Percentiles rank a stretch among this genome's conserved stretches.
Evolutionary conservation across 2,113 vertebrate species (phyloP).

Genomic region (Dasyornis broadbenti): DNA sequence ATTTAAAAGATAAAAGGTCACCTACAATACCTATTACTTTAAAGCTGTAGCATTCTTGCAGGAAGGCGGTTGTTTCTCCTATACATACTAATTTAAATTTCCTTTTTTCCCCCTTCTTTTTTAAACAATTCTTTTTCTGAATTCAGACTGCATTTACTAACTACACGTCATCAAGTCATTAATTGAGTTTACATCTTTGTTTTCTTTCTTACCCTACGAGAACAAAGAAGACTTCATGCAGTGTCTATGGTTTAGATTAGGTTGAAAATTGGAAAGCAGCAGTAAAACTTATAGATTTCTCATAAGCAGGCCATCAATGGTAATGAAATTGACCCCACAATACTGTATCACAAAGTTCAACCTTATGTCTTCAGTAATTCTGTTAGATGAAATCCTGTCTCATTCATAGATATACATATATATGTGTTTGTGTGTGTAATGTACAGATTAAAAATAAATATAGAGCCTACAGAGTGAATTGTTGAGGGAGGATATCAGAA

Average conservation of each 20-base stretch:
- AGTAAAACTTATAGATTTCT: constrained; percentile 56
- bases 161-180: not conserved
- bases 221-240: constrained; percentile 9
- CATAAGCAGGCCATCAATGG: constrained; percentile 36
- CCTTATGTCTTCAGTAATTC: constrained; percentile 37
- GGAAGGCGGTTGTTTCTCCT: constrained; percentile 63
- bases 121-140: not conserved
- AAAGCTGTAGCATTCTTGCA: constrained; percentile 70
- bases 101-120: not conserved
- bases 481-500: not conserved
- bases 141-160: not conserved
- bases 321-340: constrained; percentile 44
- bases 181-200: constrained; percentile 50
- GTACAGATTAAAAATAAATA: constrained; percentile 6
- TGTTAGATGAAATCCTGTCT: constrained; percentile 8
- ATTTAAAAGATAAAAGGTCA: constrained; percentile 96
- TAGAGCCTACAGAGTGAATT: not conserved
- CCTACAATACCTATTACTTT: constrained; percentile 83
- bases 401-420: not conserved
- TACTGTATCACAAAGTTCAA: constrained; percentile 49
- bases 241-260: constrained; percentile 19
- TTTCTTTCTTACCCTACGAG: not conserved
- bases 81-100: constrained; percentile 75
- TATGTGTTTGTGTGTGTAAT: not conserved
- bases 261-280: constrained; percentile 49